phyloP scores from a whole-genome alignment of 2,113 vertebrate genomes.

The Siniperca knerii region DNA sequence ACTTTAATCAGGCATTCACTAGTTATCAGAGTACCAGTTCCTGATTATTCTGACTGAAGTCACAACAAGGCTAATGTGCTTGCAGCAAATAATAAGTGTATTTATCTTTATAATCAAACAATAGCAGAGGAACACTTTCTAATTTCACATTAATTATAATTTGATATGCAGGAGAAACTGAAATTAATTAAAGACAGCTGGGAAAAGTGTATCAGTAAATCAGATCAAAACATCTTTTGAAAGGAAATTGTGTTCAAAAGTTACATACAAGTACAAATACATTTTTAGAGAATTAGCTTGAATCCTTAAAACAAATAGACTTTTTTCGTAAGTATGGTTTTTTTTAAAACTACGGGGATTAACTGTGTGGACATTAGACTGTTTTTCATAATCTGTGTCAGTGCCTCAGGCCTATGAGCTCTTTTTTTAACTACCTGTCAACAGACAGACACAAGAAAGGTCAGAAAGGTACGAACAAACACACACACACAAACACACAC shows the following conservation, averaged over 20 bases:
- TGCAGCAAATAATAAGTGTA: neutral
- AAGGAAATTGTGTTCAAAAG: neutral
- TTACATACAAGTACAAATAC: neutral
- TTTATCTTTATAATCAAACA: neutral
- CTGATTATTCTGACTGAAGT: neutral
- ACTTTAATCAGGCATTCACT: no score
- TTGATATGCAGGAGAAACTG: neutral
- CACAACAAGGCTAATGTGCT: neutral
- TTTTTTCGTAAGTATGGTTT: neutral
- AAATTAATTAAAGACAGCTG: neutral
- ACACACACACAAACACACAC: neutral
- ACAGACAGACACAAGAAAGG: slow-evolving; percentile 39
- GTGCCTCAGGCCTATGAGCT: neutral
- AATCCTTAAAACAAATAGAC: neutral
- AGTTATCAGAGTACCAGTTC: neutral
- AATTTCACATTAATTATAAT: neutral
- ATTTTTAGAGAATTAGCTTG: neutral
- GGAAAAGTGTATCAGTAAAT: neutral
- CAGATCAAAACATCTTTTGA: neutral
- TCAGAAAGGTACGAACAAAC: slow-evolving; percentile 27
- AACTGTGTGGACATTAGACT: neutral
- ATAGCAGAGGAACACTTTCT: neutral
- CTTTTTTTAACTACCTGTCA: slow-evolving; percentile 25
- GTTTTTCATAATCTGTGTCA: slow-evolving; percentile 6
- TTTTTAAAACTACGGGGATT: neutral